Percentiles rank a stretch among this genome's conserved stretches.
Evolutionary conservation across 2,797 vertebrate genomes (phyloP).

Genomic region (Scleropages formosus): DNA sequence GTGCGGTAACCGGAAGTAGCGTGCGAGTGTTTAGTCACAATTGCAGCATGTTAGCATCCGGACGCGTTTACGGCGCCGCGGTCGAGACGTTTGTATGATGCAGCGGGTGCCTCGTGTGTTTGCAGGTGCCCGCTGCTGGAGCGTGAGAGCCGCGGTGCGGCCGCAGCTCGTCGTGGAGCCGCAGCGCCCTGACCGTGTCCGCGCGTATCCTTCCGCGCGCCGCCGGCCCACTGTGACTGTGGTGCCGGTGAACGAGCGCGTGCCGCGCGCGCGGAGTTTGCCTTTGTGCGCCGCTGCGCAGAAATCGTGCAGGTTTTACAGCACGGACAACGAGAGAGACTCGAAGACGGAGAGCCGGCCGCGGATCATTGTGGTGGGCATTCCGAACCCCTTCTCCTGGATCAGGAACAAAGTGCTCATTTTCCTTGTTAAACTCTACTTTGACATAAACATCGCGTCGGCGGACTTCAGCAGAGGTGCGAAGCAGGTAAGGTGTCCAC

Average conservation of each 20-base stretch:
- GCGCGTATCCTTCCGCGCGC: too few relatives aligned
- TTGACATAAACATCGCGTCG: slow-evolving; percentile 46
- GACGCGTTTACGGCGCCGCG: neutral
- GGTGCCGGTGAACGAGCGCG: too few relatives aligned
- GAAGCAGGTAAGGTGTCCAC: slow-evolving; percentile 53
- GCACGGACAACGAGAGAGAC: slow-evolving; percentile 38
- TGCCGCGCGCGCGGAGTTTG: too few relatives aligned
- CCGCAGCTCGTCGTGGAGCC: too few relatives aligned
- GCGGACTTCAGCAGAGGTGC: slow-evolving; percentile 56
- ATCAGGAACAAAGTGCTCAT: slow-evolving; percentile 51
- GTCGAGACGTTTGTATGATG: slow-evolving; percentile 40
- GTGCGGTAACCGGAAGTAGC: slow-evolving; percentile 44
- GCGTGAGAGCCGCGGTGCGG: too few relatives aligned
- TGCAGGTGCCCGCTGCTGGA: slow-evolving; percentile 17
- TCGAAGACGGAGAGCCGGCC: slow-evolving; percentile 20
- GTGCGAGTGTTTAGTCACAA: too few relatives aligned
- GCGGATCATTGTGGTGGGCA: slow-evolving; percentile 50
- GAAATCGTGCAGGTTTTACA: slow-evolving; percentile 43
- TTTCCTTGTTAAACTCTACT: slow-evolving; percentile 46
- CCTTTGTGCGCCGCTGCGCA: slow-evolving; percentile 33
- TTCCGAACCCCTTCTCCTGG: slow-evolving; percentile 56
- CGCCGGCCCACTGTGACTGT: too few relatives aligned
- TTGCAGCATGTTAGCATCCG: too few relatives aligned
- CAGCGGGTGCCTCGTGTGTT: slow-evolving; percentile 47
- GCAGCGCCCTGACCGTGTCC: neutral